A percentile compares a stretch with the other conserved stretches of the same genome.
phyloP scores from a whole-genome alignment of 1,140 invertebrate species.

The Megalopta genalis region DNA sequence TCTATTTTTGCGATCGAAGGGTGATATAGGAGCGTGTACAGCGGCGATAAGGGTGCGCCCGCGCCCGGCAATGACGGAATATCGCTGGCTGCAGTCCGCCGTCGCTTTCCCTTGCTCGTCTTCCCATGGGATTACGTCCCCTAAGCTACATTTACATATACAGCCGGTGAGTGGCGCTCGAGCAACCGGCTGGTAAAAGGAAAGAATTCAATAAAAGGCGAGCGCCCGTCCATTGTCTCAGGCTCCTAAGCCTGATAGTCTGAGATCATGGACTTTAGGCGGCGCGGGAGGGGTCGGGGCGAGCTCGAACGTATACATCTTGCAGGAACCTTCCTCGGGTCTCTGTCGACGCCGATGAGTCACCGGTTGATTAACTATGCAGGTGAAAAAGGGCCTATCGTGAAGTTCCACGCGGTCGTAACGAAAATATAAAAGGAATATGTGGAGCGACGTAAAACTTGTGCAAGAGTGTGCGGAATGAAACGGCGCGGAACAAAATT shows the following conservation, averaged over 20 bases:
- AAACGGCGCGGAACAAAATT: too few species aligned
- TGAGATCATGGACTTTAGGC: constrained; percentile 31
- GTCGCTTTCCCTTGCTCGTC: constrained; percentile 43
- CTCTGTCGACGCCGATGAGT: background rate
- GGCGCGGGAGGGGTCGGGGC: constrained; percentile 19
- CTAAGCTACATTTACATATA: constrained; percentile 71
- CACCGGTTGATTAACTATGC: background rate
- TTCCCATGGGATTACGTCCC: constrained; percentile 68
- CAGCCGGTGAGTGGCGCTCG: constrained; percentile 29
- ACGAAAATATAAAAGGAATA: background rate
- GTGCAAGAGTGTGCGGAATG: too few species aligned
- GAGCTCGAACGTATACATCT: constrained; percentile 30
- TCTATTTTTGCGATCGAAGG: constrained; percentile 47
- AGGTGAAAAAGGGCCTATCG: too few species aligned
- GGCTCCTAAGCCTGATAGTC: constrained; percentile 47
- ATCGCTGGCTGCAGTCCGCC: constrained; percentile 51
- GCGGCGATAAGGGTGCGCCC: constrained; percentile 56
- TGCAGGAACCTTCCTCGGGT: background rate
- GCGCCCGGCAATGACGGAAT: constrained; percentile 51
- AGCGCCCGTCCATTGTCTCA: constrained; percentile 63
- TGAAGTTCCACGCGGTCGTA: background rate
- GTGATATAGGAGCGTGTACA: constrained; percentile 56
- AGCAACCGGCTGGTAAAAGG: constrained; percentile 36
- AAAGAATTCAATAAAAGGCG: constrained; percentile 73
- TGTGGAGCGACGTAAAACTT: background rate